phyloP scores from a whole-genome alignment of 2,888 invertebrate species.

The Dasysyrphus albostriatus region DNA sequence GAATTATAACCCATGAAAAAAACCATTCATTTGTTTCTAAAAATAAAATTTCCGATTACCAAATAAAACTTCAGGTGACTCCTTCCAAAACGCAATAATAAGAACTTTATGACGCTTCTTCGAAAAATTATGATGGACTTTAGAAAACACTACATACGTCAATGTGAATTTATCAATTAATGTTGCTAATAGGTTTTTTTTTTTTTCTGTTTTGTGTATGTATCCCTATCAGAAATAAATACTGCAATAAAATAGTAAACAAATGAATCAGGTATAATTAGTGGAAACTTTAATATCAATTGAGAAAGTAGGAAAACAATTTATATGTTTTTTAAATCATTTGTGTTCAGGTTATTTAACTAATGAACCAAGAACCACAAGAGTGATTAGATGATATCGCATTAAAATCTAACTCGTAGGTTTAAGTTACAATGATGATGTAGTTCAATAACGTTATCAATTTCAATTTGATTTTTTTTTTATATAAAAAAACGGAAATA shows the following conservation, averaged over 20 bases:
- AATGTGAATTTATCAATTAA: background rate
- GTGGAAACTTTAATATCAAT: slow-evolving; percentile 19
- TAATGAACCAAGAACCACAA: slow-evolving; percentile 1
- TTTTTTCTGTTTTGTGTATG: background rate
- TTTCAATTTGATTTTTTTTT: background rate
- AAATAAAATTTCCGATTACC: background rate
- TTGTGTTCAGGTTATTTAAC: background rate
- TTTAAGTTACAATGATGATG: slow-evolving; percentile 10
- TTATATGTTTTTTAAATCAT: background rate
- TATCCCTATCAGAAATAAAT: background rate
- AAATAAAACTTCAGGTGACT: background rate
- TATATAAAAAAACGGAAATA: background rate
- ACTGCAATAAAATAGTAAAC: slow-evolving; percentile 17
- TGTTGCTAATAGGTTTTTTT: background rate
- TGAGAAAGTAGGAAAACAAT: background rate
- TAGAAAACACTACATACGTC: slow-evolving; percentile 6
- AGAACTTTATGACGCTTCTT: background rate
- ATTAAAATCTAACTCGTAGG: background rate
- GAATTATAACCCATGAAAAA: background rate
- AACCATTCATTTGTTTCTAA: background rate
- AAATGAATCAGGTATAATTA: slow-evolving; percentile 28
- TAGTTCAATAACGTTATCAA: slow-evolving; percentile 23
- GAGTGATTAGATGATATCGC: slow-evolving; percentile 11
- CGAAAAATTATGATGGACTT: background rate
- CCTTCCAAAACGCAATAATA: background rate